Conservation (phyloP, 2,113 vertebrate genomes). For the Hylia prasina region DNA sequence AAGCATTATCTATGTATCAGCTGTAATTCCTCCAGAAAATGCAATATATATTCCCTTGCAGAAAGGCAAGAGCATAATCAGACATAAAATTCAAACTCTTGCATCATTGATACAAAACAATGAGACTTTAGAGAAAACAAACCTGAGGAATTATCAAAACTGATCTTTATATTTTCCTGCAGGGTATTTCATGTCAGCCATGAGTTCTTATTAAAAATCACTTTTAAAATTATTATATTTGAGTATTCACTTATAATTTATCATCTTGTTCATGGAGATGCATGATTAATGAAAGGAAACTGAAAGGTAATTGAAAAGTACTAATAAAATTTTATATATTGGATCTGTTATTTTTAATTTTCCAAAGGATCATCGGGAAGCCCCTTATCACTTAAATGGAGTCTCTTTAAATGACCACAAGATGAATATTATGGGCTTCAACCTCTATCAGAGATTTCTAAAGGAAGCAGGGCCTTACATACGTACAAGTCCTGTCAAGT, state of each 20-base stretch:
- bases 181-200: neutral
- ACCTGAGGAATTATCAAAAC: neutral
- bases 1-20: neutral
- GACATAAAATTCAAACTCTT: neutral
- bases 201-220: neutral
- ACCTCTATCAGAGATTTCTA: neutral
- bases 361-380: neutral
- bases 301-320: slow-evolving; percentile 41
- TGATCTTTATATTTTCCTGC: neutral
- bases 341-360: slow-evolving; percentile 53
- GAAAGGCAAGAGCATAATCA: neutral
- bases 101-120: neutral
- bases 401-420: neutral
- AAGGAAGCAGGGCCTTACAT: neutral
- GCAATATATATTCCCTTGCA: neutral
- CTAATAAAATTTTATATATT: slow-evolving; percentile 45
- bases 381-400: neutral
- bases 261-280: slow-evolving; percentile 28
- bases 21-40: neutral
- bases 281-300: slow-evolving; percentile 53
- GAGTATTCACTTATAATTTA: slow-evolving; percentile 33
- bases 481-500: neutral
- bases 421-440: neutral
- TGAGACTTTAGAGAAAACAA: neutral
- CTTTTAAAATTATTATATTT: slow-evolving; percentile 23